These are phyloP conservation scores for Catostomus latipinnis DNA, from an alignment of 2,797 vertebrate species.

Conservation along the genomic window DNA sequence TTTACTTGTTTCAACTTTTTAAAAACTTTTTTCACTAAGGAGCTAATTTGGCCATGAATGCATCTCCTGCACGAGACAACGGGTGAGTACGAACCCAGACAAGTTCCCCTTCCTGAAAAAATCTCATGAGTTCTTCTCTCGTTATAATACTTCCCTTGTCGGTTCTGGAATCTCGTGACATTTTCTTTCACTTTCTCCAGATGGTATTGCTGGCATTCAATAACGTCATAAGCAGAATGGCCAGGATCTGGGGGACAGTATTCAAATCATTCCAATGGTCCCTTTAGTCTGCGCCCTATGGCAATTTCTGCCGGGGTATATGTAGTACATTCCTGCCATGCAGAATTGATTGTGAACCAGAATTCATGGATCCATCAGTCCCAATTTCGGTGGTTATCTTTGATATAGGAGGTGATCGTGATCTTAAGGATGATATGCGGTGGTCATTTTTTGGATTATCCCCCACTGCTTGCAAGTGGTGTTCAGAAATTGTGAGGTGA, in stretches of 20 bases:
- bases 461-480: not conserved
- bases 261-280: constrained; percentile 1
- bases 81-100: not conserved
- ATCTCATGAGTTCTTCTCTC: not conserved
- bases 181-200: not conserved
- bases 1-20: not conserved
- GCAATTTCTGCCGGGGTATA: not conserved
- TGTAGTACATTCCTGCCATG: not conserved
- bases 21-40: not conserved
- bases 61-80: not conserved
- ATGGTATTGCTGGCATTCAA: not conserved
- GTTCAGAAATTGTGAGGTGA: not conserved
- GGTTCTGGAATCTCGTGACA: not conserved
- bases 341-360: not conserved
- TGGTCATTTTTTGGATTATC: no score
- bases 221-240: not conserved
- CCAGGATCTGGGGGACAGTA: not conserved
- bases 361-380: not conserved
- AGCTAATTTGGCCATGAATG: not conserved
- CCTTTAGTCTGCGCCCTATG: not conserved
- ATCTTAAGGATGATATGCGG: not conserved
- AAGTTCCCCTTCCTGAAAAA: not conserved
- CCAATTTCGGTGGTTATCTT: not conserved
- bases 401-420: not conserved
- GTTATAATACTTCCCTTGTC: not conserved